phyloP scores from a whole-genome alignment of 2,888 invertebrate species.

The Laothoe populi region DNA sequence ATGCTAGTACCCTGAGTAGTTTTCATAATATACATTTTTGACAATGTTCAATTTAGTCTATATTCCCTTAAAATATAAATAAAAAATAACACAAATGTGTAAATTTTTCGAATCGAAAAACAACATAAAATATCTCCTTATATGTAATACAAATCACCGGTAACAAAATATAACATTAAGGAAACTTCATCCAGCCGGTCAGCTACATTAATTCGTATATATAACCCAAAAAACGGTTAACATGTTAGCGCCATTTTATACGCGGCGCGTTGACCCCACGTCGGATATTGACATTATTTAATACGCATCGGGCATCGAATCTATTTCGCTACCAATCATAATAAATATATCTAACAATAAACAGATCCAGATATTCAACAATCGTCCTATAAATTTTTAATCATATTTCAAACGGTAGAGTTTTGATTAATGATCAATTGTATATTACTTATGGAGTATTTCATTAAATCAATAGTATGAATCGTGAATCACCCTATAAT shows the following conservation, averaged over 20 bases:
- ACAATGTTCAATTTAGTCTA: no score
- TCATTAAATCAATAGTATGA: no score
- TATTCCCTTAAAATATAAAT: no score
- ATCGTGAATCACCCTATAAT: no score
- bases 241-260: slow-evolving; percentile 59
- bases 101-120: no score
- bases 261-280: slow-evolving; percentile 62
- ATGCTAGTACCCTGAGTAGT: no score
- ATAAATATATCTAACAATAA: slow-evolving; percentile 45
- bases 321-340: slow-evolving; percentile 38
- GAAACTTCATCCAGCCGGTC: slow-evolving; percentile 3
- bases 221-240: slow-evolving; percentile 32
- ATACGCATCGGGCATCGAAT: slow-evolving; percentile 62
- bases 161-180: background rate
- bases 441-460: background rate
- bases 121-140: background rate
- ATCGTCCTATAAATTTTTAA: background rate
- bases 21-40: no score
- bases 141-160: slow-evolving; percentile 4
- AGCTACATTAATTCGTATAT: slow-evolving; percentile 10
- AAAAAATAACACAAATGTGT: no score
- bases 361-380: slow-evolving; percentile 20
- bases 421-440: background rate
- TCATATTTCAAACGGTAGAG: slow-evolving; percentile 4
- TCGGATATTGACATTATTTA: slow-evolving; percentile 59